A percentile compares a stretch with the other conserved stretches of the same genome.
Evolutionary conservation across 2,888 invertebrate genomes (phyloP).

Genomic region (Sicus ferrugineus): DNA sequence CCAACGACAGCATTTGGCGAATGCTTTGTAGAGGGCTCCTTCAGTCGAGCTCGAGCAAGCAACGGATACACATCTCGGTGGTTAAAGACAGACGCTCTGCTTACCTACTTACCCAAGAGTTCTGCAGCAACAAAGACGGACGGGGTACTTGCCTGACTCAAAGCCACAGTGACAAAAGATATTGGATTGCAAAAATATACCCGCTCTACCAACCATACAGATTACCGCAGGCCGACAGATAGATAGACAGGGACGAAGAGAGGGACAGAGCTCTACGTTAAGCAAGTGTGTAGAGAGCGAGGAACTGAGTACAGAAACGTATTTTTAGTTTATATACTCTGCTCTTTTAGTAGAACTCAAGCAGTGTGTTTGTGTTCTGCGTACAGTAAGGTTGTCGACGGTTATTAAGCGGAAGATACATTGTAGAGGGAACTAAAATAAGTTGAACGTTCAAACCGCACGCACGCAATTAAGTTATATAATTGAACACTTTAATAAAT

Average conservation of each 20-base stretch:
- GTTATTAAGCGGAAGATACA: background rate
- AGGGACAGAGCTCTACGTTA: background rate
- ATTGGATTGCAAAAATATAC: conserved; percentile 29
- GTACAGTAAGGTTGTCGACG: conserved; percentile 55
- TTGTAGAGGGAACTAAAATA: conserved; percentile 37
- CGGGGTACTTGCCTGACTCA: conserved; percentile 18
- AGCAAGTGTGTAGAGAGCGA: conserved; percentile 16
- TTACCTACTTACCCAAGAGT: conserved; percentile 4
- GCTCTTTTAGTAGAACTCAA: conserved; percentile 49
- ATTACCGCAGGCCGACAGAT: conserved; percentile 10
- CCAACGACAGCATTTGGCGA: conserved; percentile 24
- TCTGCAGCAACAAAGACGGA: conserved; percentile 23
- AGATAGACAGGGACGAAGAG: conserved; percentile 21
- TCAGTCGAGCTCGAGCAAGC: conserved; percentile 71
- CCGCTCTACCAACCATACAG: conserved; percentile 1
- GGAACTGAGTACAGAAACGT: conserved; percentile 23
- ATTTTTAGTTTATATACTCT: conserved; percentile 54
- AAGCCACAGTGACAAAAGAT: conserved; percentile 19
- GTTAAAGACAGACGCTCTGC: conserved; percentile 44
- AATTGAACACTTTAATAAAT: conserved; percentile 44
- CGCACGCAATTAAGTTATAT: conserved; percentile 49
- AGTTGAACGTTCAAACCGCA: conserved; percentile 41
- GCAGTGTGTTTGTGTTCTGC: conserved; percentile 60
- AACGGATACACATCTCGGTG: conserved; percentile 66
- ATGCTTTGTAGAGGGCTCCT: conserved; percentile 67